Evolutionary conservation across 2,113 vertebrate genomes (phyloP), one percentile per base, ranked within the genome.

Genomic region (Furnarius figulus): DNA sequence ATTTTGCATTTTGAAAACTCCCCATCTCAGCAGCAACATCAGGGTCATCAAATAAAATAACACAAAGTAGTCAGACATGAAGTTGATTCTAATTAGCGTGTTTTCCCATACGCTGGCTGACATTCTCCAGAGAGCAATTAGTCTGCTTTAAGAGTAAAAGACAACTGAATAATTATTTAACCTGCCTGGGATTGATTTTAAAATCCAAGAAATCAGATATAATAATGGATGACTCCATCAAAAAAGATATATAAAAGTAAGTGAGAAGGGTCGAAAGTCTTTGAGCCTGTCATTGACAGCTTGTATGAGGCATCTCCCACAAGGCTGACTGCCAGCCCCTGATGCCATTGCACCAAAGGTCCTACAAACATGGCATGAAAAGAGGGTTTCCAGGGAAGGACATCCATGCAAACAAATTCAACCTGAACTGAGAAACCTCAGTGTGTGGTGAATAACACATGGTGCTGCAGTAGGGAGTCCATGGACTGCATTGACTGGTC

Each of bases 41-140:
- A 66, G 44, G 95, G 73, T 89, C 95, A 95, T 77, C 91, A 95
- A 89, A 66, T 58, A 49, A 70, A 90, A 58, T 4, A 88, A 87
- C 65, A 94, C 63, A 73, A 96, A 96, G 31, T 63, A 73, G 35
- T 53, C 94, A 85, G 88, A 97, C 90, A 2, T 4, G 96, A 95
- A 97, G 97, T 73, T 98, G 96, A 95, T 97, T 96, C 97, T 97
- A 98, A 99, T 99, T 98, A 98, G 97, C 50, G 84, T 85, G 93
- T 97, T 98, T 98, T 98, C 98, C 97, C 89, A 96, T 97, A 95
- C 87, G 96, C 97, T 97, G 97, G 97, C 88, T 97, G 94, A 92
- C 85, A 67, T 97, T 91, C 97, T 97, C 98, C 89, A 87, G 98
- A 98, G 98, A 98, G 98, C 98, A 98, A 99, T 99, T 99, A 99